Evolutionary conservation across 2,888 invertebrate genomes (phyloP).

Genomic region (Nesidiocoris tenuis): DNA sequence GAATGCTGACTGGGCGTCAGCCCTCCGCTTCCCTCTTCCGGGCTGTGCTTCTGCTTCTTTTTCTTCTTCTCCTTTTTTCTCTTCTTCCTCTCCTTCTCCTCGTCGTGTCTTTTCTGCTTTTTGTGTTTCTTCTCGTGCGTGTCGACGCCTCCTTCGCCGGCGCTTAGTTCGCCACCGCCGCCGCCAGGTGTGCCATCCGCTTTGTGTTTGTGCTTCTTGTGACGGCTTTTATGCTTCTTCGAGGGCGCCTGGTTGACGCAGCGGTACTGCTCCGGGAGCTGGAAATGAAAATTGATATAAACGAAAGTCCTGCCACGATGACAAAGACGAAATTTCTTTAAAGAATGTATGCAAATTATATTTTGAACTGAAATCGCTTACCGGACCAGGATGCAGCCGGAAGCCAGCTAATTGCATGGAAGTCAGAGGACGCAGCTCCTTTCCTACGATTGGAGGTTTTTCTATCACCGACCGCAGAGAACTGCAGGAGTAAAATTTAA

Average conservation of each 20-base stretch:
- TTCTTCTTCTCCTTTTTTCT: constrained; percentile 93
- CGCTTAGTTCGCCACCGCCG: constrained; percentile 65
- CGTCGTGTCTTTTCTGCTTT: constrained; percentile 89
- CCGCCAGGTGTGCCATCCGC: constrained; percentile 69
- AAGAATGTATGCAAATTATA: too few species aligned
- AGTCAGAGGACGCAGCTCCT: constrained; percentile 81
- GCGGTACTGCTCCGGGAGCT: constrained; percentile 92
- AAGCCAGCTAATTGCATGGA: constrained; percentile 90
- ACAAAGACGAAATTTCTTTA: too few species aligned
- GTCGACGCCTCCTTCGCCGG: constrained; percentile 58
- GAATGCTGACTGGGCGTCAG: constrained; percentile 64
- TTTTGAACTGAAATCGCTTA: constrained; percentile 56
- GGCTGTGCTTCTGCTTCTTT: constrained; percentile 91
- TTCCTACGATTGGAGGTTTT: constrained; percentile 89
- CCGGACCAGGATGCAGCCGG: constrained; percentile 90
- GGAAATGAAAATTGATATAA: constrained; percentile 40
- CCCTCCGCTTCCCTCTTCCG: constrained; percentile 71
- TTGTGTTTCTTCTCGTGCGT: constrained; percentile 94
- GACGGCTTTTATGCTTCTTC: constrained; percentile 92
- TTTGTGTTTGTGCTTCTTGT: constrained; percentile 92
- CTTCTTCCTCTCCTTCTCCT: constrained; percentile 90
- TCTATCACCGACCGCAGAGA: constrained; percentile 91
- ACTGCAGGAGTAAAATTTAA: constrained; percentile 63
- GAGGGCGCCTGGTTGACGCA: constrained; percentile 88
- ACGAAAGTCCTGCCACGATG: too few species aligned